These are phyloP conservation scores for Promerops cafer DNA, from an alignment of 2,113 vertebrate species.

Conservation along the genomic window DNA sequence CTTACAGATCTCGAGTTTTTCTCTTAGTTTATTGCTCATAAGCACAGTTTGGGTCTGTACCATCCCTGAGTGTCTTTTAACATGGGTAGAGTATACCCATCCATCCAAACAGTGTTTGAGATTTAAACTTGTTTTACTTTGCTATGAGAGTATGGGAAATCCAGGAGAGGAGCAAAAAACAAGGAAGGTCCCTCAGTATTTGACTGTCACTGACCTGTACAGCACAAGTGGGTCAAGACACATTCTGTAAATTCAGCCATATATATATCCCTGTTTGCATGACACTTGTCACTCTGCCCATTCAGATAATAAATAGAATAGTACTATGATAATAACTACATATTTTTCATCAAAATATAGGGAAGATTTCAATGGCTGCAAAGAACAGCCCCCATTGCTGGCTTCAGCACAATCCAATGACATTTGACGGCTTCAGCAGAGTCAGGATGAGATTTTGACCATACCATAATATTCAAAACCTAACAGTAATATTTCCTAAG, in stretches of 20 bases:
- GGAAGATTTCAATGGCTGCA: background rate
- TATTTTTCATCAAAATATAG: background rate
- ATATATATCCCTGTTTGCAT: background rate
- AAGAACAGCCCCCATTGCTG: background rate
- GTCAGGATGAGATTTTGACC: background rate
- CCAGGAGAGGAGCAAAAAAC: background rate
- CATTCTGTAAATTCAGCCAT: background rate
- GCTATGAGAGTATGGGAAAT: background rate
- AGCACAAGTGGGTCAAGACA: background rate
- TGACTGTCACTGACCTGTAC: background rate
- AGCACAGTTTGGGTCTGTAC: background rate
- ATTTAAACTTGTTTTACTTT: background rate
- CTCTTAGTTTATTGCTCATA: background rate
- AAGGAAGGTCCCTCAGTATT: background rate
- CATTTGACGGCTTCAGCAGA: background rate
- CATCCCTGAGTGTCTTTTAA: background rate
- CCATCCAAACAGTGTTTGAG: background rate
- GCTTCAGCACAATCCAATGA: background rate
- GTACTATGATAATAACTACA: background rate
- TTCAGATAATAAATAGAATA: background rate
- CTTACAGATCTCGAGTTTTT: background rate
- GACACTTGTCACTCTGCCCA: background rate
- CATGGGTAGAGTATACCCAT: background rate
- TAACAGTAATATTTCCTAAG: background rate
- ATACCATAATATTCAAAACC: background rate